Conservation (phyloP, 2,113 vertebrate species). For the Cavia aperea region DNA sequence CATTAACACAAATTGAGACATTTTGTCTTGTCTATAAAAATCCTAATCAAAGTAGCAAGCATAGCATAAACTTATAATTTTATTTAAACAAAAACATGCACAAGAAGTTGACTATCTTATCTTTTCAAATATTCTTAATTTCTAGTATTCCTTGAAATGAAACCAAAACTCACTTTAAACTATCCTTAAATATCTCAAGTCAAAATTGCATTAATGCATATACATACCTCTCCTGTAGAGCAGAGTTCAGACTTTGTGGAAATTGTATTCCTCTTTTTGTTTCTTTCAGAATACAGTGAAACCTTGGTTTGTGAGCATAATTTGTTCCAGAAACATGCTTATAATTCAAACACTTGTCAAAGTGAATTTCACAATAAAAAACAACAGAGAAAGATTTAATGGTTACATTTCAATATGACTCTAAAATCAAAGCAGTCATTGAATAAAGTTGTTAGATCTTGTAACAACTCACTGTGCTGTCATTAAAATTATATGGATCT, state of each 20-base stretch:
- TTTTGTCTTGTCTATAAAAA: not conserved
- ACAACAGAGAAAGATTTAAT: not conserved
- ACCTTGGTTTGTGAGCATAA: not conserved
- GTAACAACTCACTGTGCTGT: not conserved
- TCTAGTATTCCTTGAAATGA: not conserved
- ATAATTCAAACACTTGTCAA: too few species aligned
- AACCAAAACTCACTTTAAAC: not conserved
- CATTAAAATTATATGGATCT: not conserved
- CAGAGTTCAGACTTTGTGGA: not conserved
- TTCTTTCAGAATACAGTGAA: not conserved
- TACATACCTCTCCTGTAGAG: not conserved
- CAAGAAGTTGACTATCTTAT: not conserved
- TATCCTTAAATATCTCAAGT: not conserved
- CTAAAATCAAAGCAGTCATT: not conserved
- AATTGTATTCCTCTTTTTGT: not conserved
- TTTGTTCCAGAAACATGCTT: too few species aligned
- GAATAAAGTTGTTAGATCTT: not conserved
- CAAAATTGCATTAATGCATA: not conserved
- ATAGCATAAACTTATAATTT: not conserved
- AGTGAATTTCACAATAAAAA: too few species aligned
- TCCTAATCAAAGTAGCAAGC: not conserved
- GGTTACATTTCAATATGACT: not conserved
- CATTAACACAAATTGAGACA: not conserved
- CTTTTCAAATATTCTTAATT: not conserved
- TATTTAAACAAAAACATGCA: not conserved